Base-by-base conservation (phyloP, 2,797 vertebrate genomes). In the Potorous gilbertii region DNA sequence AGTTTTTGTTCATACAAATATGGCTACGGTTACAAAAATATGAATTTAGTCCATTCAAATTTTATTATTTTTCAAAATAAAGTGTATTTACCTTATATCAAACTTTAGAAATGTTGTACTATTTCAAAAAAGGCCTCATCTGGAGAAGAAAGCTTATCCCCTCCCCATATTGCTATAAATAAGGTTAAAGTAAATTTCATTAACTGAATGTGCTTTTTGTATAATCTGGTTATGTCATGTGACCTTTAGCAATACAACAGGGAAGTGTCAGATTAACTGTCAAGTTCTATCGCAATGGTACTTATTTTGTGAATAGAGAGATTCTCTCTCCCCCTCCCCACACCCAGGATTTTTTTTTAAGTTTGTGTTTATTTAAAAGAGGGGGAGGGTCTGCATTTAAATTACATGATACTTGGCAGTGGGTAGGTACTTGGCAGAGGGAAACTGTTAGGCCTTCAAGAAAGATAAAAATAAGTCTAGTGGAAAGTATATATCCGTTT, bases 21-120 rank as follows among this genome's bases (percentile, higher is more conserved):
- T 96, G 0, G 12, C 62, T 97, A 1, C 27, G 24, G 16, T 0
- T 27, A 96, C 56, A 50, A 0, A 91, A 92, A 93, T 54, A 57
- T 91, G 92, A 93, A 16, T 18, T 94, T 66, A 56, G 28, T 90
- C 1, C 5, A 5, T 96, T 96, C 92, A 12, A 55, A 16, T 96
- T 92, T 81, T 97, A 54, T 62, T 81, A 50, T 21, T 93, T 46
- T 91, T 97, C 56, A 93, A 90, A 97, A 95, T 18, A 29, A 96
- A 89, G 27, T 6, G 57, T 96, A 4, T 95, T 94, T 55, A 87
- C 54, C 55, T 52, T 28, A 40, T n/a, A 29, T 2, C 92, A 92
- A 81, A 56, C 91, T 95, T 92, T 95, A 14, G 93, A n/a, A 91
- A n/a, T 96, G 24, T 96, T 90, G 89, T 93, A 91, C 16, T 93